phyloP scores from a whole-genome alignment of 2,797 vertebrate genomes.

The Saxicola maurus region DNA sequence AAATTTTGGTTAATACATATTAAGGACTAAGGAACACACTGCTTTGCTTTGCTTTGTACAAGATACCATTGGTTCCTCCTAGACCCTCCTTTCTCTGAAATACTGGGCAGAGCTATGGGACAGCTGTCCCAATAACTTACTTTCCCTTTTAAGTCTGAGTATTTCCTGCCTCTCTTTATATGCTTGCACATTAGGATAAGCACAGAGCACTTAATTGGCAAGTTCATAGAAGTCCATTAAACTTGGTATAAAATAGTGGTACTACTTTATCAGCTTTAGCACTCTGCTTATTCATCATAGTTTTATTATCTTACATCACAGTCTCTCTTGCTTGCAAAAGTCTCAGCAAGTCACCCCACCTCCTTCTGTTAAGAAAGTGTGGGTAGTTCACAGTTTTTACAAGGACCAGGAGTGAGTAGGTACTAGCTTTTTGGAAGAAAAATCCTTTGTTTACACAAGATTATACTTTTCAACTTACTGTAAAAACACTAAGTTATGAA shows the following conservation, averaged over 20 bases:
- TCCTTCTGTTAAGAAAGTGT: conserved; percentile 68
- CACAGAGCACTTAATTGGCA: background rate
- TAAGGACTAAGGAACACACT: background rate
- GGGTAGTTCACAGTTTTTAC: conserved; percentile 63
- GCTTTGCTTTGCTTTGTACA: background rate
- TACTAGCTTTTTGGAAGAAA: conserved; percentile 4
- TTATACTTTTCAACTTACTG: background rate
- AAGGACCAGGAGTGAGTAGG: conserved; percentile 65
- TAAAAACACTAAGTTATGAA: background rate
- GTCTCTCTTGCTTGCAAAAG: conserved; percentile 37
- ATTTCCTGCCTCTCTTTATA: background rate
- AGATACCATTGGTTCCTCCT: background rate
- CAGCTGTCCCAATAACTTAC: background rate
- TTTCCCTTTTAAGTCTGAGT: background rate
- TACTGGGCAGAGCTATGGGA: background rate
- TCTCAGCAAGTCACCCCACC: conserved; percentile 65
- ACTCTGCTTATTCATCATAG: conserved; percentile 36
- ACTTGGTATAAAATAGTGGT: background rate
- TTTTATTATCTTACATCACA: conserved; percentile 37
- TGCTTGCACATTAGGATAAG: background rate
- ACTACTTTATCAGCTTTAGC: conserved; percentile 28
- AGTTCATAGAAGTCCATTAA: background rate
- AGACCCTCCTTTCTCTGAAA: background rate
- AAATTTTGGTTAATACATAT: background rate
- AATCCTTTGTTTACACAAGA: background rate